Conservation (phyloP, 1,140 invertebrate species). For the Drosophila sturtevanti region DNA sequence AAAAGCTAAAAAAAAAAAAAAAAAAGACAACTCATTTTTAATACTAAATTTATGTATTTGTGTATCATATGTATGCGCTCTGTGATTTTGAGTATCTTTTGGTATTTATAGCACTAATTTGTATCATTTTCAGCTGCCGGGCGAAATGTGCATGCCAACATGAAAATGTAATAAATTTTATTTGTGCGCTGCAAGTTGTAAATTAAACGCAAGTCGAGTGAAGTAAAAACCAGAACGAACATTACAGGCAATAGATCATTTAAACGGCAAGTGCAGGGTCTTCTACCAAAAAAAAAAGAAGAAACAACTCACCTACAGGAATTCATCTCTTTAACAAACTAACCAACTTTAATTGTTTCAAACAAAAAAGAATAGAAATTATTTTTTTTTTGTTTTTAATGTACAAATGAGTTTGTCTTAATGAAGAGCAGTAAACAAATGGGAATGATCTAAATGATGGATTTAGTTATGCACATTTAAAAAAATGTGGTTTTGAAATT, state of each 20-base stretch:
- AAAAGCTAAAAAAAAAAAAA: slow-evolving; percentile 11
- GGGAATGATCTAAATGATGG: not conserved
- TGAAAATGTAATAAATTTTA: slow-evolving; percentile 74
- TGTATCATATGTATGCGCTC: slow-evolving; percentile 24
- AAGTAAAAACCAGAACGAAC: slow-evolving; percentile 18
- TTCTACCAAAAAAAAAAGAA: not conserved
- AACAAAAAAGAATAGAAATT: not conserved
- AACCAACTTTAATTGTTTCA: not conserved
- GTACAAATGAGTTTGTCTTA: not conserved
- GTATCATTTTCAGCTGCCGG: slow-evolving; percentile 42
- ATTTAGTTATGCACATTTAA: not conserved
- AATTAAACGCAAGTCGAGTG: slow-evolving; percentile 58
- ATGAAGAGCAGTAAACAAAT: not conserved
- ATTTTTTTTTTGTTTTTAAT: not conserved
- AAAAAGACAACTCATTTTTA: slow-evolving; percentile 1
- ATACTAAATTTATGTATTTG: slow-evolving; percentile 20
- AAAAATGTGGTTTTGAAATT: not conserved
- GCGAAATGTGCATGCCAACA: slow-evolving; percentile 55
- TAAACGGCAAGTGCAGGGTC: slow-evolving; percentile 56
- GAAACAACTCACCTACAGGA: slow-evolving; percentile 20
- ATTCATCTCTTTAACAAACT: not conserved
- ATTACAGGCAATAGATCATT: slow-evolving; percentile 59
- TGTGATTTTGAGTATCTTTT: slow-evolving; percentile 11
- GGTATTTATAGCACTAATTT: slow-evolving; percentile 76
- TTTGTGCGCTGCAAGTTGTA: slow-evolving; percentile 69